Base-by-base conservation (phyloP, 2,888 invertebrate species). In the Ichneumoninae sp. region DNA sequence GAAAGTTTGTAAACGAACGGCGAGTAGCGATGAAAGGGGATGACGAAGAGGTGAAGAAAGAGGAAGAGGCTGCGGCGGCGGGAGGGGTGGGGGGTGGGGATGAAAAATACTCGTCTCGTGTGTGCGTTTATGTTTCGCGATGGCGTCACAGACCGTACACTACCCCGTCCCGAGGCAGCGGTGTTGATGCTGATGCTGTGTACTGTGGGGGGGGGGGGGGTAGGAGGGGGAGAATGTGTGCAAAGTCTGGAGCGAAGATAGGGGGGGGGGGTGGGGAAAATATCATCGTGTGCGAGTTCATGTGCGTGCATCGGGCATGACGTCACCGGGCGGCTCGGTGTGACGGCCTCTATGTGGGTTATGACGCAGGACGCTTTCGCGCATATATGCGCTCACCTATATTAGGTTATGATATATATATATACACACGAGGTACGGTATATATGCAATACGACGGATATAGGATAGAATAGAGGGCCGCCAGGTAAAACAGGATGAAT, bases 331-430 rank as follows among this genome's bases (percentile, higher is more conserved):
- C 74, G 84, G 75, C 85, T 77, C 90, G 89, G 92, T 92, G 91
- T 92, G 92, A 92, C 89, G 91, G 89, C 92, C 92, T 91, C 90
- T 91, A 92, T 92, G 90, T 92, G 92, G 92, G 92, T 92, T 92
- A 92, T 92, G 92, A 92, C 92, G 92, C 92, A 91, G 89, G 89
- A 89, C 80, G 88, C 66, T 65, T 36, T 71, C 30, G 36, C 57
- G 54, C n/a, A 60, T 63, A n/a, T 69, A 54, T 47, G 52, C 10
- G 1, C 63, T 50, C 73, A 57, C 57, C 77, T 71, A 71, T 66
- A 71, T 63, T 71, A 57, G 71, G 76, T 79, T 82, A 60, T 40
- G 44, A 52, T 68, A 50, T 16, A 65, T 54, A 44, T 16, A 65
- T 54, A 44, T 75, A 84, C 85, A 88, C 85, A 87, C 79, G 86